These are phyloP conservation scores for Aphelenchoides bicaudatus DNA, from an alignment of 2,888 invertebrate genomes.

Conservation along the genomic window DNA sequence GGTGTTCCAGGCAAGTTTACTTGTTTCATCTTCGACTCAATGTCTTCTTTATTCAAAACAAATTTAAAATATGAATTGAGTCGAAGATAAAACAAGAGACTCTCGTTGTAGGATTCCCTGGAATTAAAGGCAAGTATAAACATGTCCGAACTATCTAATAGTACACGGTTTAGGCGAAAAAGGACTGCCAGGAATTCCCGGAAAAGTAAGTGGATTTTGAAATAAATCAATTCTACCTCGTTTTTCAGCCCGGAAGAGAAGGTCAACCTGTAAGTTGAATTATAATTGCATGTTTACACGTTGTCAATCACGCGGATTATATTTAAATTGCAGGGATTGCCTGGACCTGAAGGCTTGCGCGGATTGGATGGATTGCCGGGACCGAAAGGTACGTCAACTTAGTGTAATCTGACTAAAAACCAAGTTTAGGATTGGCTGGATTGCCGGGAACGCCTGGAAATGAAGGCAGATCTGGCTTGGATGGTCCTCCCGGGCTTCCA, in stretches of 20 bases:
- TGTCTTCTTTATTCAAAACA: too few relatives aligned
- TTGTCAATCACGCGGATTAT: not conserved
- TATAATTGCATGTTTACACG: conserved; percentile 5
- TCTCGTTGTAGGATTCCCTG: conserved; percentile 56
- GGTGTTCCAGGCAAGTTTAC: too few relatives aligned
- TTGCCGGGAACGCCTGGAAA: conserved; percentile 50
- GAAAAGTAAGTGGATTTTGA: too few relatives aligned
- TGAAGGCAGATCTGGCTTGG: conserved; percentile 47
- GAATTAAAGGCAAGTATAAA: conserved; percentile 55
- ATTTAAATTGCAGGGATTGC: conserved; percentile 36
- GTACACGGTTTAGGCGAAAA: too few relatives aligned
- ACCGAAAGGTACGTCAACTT: conserved; percentile 66
- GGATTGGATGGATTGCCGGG: conserved; percentile 61
- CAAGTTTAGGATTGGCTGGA: not conserved
- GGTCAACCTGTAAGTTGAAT: conserved; percentile 44
- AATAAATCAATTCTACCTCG: too few relatives aligned
- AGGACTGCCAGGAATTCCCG: conserved; percentile 57
- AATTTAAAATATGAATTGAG: too few relatives aligned
- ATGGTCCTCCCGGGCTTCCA: conserved; percentile 42
- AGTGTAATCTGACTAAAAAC: not conserved
- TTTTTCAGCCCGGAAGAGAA: conserved; percentile 56
- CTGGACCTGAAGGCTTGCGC: conserved; percentile 53
- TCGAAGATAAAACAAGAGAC: too few relatives aligned
- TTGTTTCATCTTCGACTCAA: too few relatives aligned
- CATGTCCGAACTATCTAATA: too few relatives aligned